Percentiles rank a stretch among this genome's conserved stretches.
phyloP scores from a whole-genome alignment of 2,113 vertebrate species.

The Psittacus erithacus region DNA sequence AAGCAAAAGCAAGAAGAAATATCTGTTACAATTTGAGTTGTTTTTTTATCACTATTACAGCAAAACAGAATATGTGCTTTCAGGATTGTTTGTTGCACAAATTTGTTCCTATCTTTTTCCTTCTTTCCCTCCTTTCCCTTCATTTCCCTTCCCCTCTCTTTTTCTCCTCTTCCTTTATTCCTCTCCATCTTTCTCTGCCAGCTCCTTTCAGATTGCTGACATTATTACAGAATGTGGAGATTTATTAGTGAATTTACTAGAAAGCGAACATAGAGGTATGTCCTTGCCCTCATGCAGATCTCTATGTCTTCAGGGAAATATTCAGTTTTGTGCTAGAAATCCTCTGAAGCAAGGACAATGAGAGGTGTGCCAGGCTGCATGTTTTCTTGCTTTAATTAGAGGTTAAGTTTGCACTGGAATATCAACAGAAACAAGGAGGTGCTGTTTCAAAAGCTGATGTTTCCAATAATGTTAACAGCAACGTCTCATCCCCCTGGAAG shows the following conservation, averaged over 20 bases:
- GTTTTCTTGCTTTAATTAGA: neutral
- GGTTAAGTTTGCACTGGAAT: neutral
- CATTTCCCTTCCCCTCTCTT: neutral
- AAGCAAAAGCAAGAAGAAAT: neutral
- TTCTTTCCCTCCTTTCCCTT: neutral
- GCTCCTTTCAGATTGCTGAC: neutral
- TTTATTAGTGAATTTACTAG: neutral
- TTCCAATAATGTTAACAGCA: neutral
- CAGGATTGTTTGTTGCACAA: rapidly evolving
- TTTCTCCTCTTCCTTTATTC: neutral
- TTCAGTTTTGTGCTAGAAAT: neutral
- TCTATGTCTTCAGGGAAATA: neutral
- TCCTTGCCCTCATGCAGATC: neutral
- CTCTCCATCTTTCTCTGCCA: neutral
- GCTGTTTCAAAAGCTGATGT: neutral
- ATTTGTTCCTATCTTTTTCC: neutral
- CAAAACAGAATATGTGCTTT: neutral
- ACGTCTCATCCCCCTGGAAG: neutral
- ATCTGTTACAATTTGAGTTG: neutral
- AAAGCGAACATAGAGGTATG: neutral
- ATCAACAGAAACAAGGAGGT: neutral
- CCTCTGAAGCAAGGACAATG: neutral
- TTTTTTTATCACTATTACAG: neutral
- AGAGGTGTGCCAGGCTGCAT: neutral
- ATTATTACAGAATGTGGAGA: neutral